A percentile compares a stretch with the other conserved stretches of the same genome.
These are phyloP conservation scores for Hypotaenidia philippensis DNA, from an alignment of 2,797 vertebrate genomes.

Conservation along the genomic window DNA sequence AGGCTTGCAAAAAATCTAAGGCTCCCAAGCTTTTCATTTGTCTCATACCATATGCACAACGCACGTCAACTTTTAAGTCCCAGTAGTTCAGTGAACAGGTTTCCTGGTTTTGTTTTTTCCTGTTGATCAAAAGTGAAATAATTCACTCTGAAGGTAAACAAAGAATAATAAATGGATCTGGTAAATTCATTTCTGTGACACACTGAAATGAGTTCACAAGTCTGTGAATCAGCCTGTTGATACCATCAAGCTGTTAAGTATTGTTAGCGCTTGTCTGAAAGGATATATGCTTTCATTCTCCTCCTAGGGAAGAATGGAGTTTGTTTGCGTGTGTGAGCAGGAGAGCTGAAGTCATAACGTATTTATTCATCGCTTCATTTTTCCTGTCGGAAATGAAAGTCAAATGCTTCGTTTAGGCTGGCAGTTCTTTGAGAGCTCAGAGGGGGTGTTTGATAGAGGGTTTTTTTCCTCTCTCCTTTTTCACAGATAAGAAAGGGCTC, in stretches of 20 bases:
- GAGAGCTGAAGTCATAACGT: slow-evolving; percentile 16
- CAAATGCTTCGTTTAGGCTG: slow-evolving; percentile 38
- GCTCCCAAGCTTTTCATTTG: neutral
- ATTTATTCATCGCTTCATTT: slow-evolving; percentile 26
- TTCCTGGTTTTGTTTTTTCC: slow-evolving; percentile 72
- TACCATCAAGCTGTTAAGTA: slow-evolving; percentile 54
- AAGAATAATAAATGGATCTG: slow-evolving; percentile 55
- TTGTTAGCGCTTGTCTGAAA: slow-evolving; percentile 55
- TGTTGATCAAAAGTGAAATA: slow-evolving; percentile 56
- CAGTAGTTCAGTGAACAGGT: neutral
- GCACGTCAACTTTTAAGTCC: neutral
- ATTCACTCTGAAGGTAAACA: slow-evolving; percentile 61
- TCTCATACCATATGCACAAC: neutral
- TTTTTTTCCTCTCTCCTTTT: neutral
- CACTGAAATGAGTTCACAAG: slow-evolving; percentile 58
- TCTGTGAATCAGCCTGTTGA: slow-evolving; percentile 63
- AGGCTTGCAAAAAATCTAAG: neutral
- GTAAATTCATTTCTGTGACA: slow-evolving; percentile 65
- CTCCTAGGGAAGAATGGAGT: slow-evolving; percentile 50
- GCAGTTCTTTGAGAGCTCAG: slow-evolving; percentile 33
- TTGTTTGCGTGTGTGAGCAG: slow-evolving; percentile 20
- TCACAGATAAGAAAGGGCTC: neutral
- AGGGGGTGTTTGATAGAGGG: fast-evolving
- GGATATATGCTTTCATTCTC: slow-evolving; percentile 56
- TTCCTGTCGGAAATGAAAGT: slow-evolving; percentile 60